Evolutionary conservation across 2,888 invertebrate species (phyloP), one percentile per base, ranked within the genome.

Genomic region (Sesia bembeciformis): DNA sequence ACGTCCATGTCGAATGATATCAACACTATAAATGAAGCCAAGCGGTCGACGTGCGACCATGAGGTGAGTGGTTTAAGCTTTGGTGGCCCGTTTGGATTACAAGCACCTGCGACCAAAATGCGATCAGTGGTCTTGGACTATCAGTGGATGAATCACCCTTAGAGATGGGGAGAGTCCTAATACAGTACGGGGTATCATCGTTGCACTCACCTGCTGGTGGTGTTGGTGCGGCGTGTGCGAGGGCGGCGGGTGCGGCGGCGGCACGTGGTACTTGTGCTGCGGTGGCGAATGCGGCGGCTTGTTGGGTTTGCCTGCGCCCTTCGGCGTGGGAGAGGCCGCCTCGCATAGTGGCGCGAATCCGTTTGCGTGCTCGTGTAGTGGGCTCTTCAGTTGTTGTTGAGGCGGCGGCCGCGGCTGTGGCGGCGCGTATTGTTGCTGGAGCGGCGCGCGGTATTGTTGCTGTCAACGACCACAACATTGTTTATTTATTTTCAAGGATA

Each of bases 291-390:
- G 88, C 62, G 87, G 85, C 63, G 84, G 78, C 72, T 85, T 84
- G 63, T 78, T 78, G 50, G 77, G 78, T 66, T 82, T 82, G 57
- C 63, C 40, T 43, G 68, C 76, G 66, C 78, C 84, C 70, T 84
- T 90, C 40, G 82, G 90, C 62, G 85, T 91, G 67, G 90, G 91
- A 66, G 80, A 91, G 81, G 91, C 64, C 76, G 91, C 65, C 78
- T 93, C 77, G 91, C 92, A 84, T 67, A 94, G 91, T 58, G 93
- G 90, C 58, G 93, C 84, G 68, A 87, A 87, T 7, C 88, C 88
- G 66, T 87, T 87, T 49, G 84, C 83, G 64, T 89, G 88, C 68
- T 88, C 90, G 76, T 90, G 90, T 54, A 89, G 76, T 39, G 92
- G 92, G 58, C 91, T 91, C 78, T 92, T 92, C 54, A 92, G 79